Base-by-base conservation (phyloP, 2,113 vertebrate species). In the Gymnorhina tibicen region DNA sequence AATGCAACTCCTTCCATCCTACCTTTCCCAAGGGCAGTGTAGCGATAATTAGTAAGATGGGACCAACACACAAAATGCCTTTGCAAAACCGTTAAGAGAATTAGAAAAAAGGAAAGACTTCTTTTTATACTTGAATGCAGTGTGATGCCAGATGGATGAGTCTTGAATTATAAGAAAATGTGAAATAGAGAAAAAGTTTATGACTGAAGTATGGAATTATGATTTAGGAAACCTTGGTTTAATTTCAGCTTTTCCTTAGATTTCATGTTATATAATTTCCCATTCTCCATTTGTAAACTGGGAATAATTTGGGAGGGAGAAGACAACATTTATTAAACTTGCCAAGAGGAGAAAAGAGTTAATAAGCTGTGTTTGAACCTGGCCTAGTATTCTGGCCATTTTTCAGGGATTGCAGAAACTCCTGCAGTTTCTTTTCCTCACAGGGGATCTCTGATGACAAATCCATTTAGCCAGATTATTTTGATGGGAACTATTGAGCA, bases 351-450 rank as follows among this genome's bases (percentile, higher is more conserved):
- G 41, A 72, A 84, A 73, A 75, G 56, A 78, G 73, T 96, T 96
- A 94, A 94, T 84, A 88, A 88, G 24, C 49, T 92, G 30, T 59
- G 52, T 85, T 93, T 92, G 80, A 88, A 42, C 30, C 35, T 66
- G 50, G 24, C 53, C 77, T 78, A n/a, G 24, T 94, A 58, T 87
- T 88, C 64, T 93, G 90, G 85, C 76, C 52, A 85, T 1, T 93
- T 86, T 96, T 88, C 53, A 91, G 76, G 35, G 47, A 72, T 8
- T 96, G 37, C 3, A 27, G 88, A 78, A 94, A 84, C 76, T 93
- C 93, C 76, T 88, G 91, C 83, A 62, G 91, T 83, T 96, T 96
- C 79, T 87, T 94, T 96, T 94, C 80, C 86, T 93, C 91, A 87
- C 66, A 73, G 80, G 88, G 74, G 91, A 85, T 60, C 52, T 93